phyloP scores from a whole-genome alignment of 2,113 vertebrate species.

The Atherinomorus stipes region DNA sequence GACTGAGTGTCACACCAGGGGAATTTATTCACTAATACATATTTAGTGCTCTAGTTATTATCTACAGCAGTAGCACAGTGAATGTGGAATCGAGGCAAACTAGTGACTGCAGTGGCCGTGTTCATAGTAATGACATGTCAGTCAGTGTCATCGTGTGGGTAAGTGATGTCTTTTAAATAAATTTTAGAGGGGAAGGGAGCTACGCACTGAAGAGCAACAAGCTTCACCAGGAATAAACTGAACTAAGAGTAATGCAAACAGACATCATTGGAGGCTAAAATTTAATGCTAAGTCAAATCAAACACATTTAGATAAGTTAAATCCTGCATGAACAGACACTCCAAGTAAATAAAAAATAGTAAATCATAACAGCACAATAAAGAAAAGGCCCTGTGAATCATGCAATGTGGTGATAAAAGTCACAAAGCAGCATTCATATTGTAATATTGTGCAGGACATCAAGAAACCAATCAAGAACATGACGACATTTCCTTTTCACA shows the following conservation, averaged over 20 bases:
- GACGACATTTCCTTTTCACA: neutral
- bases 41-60: neutral
- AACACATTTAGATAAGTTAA: neutral
- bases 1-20: neutral
- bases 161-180: slow-evolving; percentile 19
- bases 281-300: neutral
- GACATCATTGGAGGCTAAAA: neutral
- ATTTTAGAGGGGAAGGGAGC: neutral
- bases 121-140: slow-evolving; percentile 11
- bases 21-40: neutral
- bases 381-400: no score
- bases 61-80: neutral
- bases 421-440: no score
- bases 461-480: neutral
- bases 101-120: slow-evolving; percentile 8
- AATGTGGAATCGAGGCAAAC: neutral
- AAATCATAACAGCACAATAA: no score
- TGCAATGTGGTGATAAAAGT: no score
- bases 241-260: neutral
- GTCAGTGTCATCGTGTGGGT: neutral
- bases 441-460: neutral
- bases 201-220: neutral
- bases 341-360: neutral
- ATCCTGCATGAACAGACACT: neutral
- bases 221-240: neutral